These are phyloP conservation scores for Blastobasis adustella DNA, from an alignment of 2,888 invertebrate genomes.

Conservation along the genomic window DNA sequence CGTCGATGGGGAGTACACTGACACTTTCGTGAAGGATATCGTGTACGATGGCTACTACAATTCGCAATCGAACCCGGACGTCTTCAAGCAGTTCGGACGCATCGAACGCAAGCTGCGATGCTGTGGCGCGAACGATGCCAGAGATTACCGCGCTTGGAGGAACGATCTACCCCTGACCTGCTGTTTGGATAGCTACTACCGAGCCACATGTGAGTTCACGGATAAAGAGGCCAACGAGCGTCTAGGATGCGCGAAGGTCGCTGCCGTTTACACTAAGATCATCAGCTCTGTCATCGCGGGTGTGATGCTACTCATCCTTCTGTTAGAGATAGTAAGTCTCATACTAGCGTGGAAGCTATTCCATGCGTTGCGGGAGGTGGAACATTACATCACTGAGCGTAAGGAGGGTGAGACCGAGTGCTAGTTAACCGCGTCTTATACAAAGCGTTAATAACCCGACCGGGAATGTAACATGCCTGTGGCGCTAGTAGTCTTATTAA, in stretches of 20 bases:
- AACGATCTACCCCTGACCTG: conserved; percentile 62
- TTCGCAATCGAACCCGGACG: conserved; percentile 60
- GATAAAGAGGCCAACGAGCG: conserved; percentile 68
- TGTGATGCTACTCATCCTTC: conserved; percentile 50
- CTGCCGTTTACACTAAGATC: conserved; percentile 65
- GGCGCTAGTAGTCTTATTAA: too few species aligned
- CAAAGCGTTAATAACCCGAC: too few species aligned
- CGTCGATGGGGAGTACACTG: conserved; percentile 64
- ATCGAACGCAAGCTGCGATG: conserved; percentile 61
- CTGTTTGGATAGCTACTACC: conserved; percentile 59
- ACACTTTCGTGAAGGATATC: conserved; percentile 62
- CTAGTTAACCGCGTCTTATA: conserved; percentile 24
- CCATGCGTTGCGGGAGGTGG: conserved; percentile 56
- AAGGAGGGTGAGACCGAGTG: conserved; percentile 69
- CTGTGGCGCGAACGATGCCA: conserved; percentile 65
- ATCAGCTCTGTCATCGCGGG: conserved; percentile 64
- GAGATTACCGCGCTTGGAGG: conserved; percentile 65
- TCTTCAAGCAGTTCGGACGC: conserved; percentile 53
- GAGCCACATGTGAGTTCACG: conserved; percentile 62
- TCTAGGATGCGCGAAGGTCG: conserved; percentile 66
- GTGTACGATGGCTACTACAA: conserved; percentile 69
- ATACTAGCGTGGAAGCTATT: conserved; percentile 60
- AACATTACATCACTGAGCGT: conserved; percentile 62
- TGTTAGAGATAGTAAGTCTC: conserved; percentile 54
- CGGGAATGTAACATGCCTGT: too few species aligned